Evolutionary conservation across 2,797 vertebrate species (phyloP).

Genomic region (Pseudopleuronectes americanus): DNA sequence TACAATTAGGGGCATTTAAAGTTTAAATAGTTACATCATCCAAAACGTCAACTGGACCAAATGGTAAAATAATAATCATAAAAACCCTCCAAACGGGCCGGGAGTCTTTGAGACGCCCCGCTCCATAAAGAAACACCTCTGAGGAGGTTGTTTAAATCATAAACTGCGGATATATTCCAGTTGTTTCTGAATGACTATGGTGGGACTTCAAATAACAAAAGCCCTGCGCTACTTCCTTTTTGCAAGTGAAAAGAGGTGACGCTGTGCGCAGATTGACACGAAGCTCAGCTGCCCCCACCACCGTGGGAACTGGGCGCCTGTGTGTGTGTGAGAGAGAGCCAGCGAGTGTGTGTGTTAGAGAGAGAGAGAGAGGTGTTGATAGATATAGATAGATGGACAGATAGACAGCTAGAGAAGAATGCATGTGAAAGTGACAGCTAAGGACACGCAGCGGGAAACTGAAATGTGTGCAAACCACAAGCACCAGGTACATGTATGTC

Average conservation of each 20-base stretch:
- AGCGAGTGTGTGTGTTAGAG: not conserved
- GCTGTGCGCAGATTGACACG: constrained; percentile 78
- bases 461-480: constrained; percentile 13
- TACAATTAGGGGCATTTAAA: no score
- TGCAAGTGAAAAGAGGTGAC: constrained; percentile 83
- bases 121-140: constrained; percentile 56
- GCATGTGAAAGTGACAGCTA: constrained; percentile 34
- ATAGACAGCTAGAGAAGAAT: constrained; percentile 5
- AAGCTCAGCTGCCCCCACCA: constrained; percentile 71
- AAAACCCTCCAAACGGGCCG: constrained; percentile 17
- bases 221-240: constrained; percentile 81
- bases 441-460: not conserved
- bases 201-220: constrained; percentile 82
- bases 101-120: not conserved
- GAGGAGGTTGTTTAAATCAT: constrained; percentile 67
- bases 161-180: constrained; percentile 79
- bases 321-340: constrained; percentile 25
- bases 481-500: constrained; percentile 34
- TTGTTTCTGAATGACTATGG: constrained; percentile 78
- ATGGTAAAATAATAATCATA: constrained; percentile 20
- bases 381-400: constrained; percentile 36
- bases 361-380: constrained; percentile 8
- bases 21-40: no score
- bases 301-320: constrained; percentile 84
- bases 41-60: not conserved